Conservation (phyloP, 2,888 invertebrate species). For the Eupithecia subfuscata region DNA sequence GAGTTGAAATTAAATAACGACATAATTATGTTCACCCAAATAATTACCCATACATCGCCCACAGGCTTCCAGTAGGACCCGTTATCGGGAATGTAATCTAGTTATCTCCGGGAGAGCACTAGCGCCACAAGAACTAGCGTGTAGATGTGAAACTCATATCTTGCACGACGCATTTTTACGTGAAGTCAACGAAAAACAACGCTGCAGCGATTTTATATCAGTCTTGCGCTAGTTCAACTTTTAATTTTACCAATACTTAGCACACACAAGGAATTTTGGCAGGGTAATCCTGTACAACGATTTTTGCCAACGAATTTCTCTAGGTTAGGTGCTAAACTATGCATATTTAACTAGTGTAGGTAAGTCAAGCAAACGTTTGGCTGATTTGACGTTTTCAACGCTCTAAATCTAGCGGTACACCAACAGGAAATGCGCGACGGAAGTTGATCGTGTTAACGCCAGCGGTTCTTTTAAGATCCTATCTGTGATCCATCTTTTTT, state of each 20-base stretch:
- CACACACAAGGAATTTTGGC: background rate
- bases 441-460: background rate
- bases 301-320: background rate
- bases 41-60: constrained; percentile 31
- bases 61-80: constrained; percentile 32
- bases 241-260: background rate
- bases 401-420: background rate
- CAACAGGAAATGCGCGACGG: background rate
- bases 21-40: constrained; percentile 7
- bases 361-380: background rate
- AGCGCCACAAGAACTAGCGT: background rate
- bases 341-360: background rate
- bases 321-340: background rate
- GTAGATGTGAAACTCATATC: constrained; percentile 5
- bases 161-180: background rate
- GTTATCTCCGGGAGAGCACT: constrained; percentile 30
- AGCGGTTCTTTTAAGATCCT: background rate
- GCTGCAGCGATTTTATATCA: background rate
- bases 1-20: background rate
- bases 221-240: background rate
- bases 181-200: background rate
- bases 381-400: background rate
- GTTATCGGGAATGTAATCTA: constrained; percentile 52
- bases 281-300: background rate
- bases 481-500: background rate